Conservation (phyloP, 2,797 vertebrate genomes). For the Macroramphosus scolopax region DNA sequence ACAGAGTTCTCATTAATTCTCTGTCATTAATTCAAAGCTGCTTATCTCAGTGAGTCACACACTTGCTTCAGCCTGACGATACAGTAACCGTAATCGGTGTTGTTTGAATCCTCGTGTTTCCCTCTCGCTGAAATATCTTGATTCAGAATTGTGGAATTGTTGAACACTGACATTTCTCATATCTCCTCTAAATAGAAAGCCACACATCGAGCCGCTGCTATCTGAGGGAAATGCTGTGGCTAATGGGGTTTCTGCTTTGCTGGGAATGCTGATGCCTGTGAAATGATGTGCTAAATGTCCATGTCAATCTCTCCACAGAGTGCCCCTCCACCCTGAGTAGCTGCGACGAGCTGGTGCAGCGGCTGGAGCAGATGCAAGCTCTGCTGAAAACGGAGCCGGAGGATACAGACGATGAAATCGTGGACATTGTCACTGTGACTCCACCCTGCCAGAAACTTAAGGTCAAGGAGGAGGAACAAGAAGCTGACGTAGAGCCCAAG, state of each 20-base stretch:
- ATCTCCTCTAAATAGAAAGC: no score
- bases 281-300: conserved; percentile 8
- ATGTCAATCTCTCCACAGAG: conserved; percentile 71
- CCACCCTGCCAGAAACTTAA: conserved; percentile 81
- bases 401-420: conserved; percentile 82
- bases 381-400: conserved; percentile 92
- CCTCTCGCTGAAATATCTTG: no score
- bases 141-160: no score
- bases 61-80: no score
- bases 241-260: no score
- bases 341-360: conserved; percentile 84
- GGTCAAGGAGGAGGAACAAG: conserved; percentile 92
- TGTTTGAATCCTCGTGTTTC: no score
- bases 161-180: no score
- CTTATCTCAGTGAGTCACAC: conserved; percentile 42
- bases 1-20: conserved; percentile 43
- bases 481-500: conserved; percentile 84
- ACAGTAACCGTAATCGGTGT: no score
- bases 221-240: no score
- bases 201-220: no score
- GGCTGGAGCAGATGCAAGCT: conserved; percentile 90
- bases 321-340: conserved; percentile 86
- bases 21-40: conserved; percentile 12
- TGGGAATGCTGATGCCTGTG: background rate
- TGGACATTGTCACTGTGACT: conserved; percentile 84